Conservation (phyloP, 2,888 invertebrate species). For the Cyclophora albipunctata region DNA sequence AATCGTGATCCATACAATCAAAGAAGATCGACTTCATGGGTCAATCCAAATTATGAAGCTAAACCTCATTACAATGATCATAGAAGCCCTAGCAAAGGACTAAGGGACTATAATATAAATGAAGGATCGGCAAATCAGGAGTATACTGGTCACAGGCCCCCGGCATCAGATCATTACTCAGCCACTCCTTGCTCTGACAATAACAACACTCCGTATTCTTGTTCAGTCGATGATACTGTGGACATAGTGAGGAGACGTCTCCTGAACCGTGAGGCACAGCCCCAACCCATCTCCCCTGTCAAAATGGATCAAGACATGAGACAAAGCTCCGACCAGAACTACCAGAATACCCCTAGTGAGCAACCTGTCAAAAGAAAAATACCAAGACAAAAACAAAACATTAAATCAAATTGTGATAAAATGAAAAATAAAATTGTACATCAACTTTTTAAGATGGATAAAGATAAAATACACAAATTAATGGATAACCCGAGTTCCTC, state of each 20-base stretch:
- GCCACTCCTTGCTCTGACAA: conserved; percentile 46
- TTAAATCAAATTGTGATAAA: conserved; percentile 53
- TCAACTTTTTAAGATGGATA: conserved; percentile 69
- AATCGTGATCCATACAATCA: conserved; percentile 20
- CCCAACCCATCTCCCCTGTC: conserved; percentile 24
- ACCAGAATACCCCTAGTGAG: conserved; percentile 21
- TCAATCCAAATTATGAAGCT: conserved; percentile 24
- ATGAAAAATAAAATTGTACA: conserved; percentile 68
- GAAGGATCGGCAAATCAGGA: conserved; percentile 35
- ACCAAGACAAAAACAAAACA: conserved; percentile 36
- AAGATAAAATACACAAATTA: conserved; percentile 63
- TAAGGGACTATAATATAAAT: conserved; percentile 25
- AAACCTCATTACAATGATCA: conserved; percentile 34
- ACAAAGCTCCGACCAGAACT: conserved; percentile 20
- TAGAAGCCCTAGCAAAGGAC: conserved; percentile 29
- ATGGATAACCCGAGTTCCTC: conserved; percentile 70
- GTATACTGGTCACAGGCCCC: conserved; percentile 59
- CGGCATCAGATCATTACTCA: conserved; percentile 63
- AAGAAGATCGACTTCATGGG: conserved; percentile 29
- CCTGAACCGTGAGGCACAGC: conserved; percentile 44
- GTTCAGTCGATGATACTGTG: conserved; percentile 64
- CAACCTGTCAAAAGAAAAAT: conserved; percentile 39
- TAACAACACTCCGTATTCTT: conserved; percentile 51
- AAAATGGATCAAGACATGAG: conserved; percentile 24
- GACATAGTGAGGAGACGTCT: conserved; percentile 56